These are phyloP conservation scores for Cecropterus lyciades DNA, from an alignment of 1,140 invertebrate genomes.

Conservation along the genomic window DNA sequence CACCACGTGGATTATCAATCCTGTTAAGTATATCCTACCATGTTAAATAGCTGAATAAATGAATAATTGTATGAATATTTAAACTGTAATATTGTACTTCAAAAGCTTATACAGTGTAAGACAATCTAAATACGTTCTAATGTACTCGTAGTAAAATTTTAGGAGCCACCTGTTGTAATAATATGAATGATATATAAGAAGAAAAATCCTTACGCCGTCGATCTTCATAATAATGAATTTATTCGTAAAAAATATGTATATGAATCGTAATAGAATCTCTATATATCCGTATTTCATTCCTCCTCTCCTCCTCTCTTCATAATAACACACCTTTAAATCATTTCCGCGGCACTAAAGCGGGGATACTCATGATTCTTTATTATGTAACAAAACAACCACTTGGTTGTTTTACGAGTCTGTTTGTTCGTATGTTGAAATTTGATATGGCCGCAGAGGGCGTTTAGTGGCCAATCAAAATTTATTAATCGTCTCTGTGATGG, in stretches of 20 bases:
- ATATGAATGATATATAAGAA: too few species aligned
- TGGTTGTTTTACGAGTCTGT: conserved; percentile 26
- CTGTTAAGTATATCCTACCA: too few species aligned
- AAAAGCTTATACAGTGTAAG: too few species aligned
- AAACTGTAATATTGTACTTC: too few species aligned
- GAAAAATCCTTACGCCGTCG: too few species aligned
- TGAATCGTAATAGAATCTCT: neutral
- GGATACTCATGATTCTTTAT: conserved; percentile 29
- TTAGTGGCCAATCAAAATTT: conserved; percentile 36
- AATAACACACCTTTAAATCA: conserved; percentile 36
- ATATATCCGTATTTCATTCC: neutral
- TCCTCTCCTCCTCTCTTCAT: conserved; percentile 15
- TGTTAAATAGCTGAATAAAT: too few species aligned
- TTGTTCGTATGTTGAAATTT: conserved; percentile 37
- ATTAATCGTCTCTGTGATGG: conserved; percentile 25
- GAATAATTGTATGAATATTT: too few species aligned
- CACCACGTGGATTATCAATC: too few species aligned
- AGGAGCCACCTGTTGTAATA: too few species aligned
- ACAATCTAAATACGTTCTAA: too few species aligned
- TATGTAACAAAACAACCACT: conserved; percentile 32
- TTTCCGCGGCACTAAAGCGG: conserved; percentile 30
- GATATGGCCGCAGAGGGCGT: conserved; percentile 30
- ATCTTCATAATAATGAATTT: too few species aligned
- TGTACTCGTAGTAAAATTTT: too few species aligned
- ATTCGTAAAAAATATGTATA: neutral